Evolutionary conservation across 2,888 invertebrate species (phyloP).

Genomic region (Galerucella pusilla): DNA sequence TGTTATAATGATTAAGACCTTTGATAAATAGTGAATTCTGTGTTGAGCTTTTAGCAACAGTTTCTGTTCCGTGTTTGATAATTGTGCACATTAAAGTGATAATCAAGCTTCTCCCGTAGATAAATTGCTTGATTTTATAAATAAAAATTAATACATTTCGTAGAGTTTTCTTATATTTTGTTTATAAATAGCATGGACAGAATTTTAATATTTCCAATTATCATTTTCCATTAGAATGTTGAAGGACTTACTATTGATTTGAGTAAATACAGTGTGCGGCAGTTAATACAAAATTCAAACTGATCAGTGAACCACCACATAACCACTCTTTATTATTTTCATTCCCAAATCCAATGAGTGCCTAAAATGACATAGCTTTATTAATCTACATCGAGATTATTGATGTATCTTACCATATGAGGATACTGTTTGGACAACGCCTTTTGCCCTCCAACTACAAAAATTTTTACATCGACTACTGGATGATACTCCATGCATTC

Average conservation of each 20-base stretch:
- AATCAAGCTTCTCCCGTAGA: too few species aligned
- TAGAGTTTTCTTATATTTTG: too few species aligned
- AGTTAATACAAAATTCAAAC: conserved; percentile 68
- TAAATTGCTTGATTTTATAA: background rate
- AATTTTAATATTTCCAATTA: background rate
- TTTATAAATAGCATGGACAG: too few species aligned
- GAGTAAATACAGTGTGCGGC: conserved; percentile 69
- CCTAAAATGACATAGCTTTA: conserved; percentile 26
- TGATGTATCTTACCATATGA: conserved; percentile 36
- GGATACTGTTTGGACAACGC: conserved; percentile 37
- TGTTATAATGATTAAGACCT: too few species aligned
- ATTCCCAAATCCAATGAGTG: conserved; percentile 35
- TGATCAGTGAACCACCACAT: conserved; percentile 72
- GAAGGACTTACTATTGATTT: conserved; percentile 25
- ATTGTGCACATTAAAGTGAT: too few species aligned
- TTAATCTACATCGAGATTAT: background rate
- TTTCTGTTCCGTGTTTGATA: too few species aligned
- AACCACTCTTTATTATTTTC: conserved; percentile 54
- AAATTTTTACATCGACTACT: background rate
- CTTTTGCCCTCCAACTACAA: conserved; percentile 26
- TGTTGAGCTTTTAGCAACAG: too few species aligned
- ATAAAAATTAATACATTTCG: background rate
- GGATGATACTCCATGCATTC: conserved; percentile 37
- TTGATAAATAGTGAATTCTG: too few species aligned
- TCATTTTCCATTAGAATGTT: background rate